A percentile compares a stretch with the other conserved stretches of the same genome.
Evolutionary conservation across 2,797 vertebrate genomes (phyloP).

Genomic region (Pelodytes ibericus): DNA sequence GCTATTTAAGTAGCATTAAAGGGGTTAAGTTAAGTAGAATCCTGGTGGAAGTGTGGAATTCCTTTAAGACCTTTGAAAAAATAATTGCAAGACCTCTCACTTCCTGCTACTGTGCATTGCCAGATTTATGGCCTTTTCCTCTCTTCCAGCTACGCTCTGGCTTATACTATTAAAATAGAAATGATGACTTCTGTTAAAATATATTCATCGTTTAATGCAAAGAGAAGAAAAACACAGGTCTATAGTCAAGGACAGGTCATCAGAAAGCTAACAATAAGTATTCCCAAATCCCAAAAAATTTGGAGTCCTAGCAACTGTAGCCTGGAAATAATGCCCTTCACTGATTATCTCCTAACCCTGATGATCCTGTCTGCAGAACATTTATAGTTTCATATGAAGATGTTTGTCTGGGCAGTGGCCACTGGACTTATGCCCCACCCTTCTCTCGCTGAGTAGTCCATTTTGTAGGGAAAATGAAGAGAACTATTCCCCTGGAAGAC

Average conservation of each 20-base stretch:
- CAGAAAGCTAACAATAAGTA: constrained; percentile 44
- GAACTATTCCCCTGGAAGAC: no score
- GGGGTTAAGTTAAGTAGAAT: constrained; percentile 32
- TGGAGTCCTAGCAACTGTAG: not conserved
- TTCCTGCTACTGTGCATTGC: constrained; percentile 44
- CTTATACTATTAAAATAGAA: constrained; percentile 50
- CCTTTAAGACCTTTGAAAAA: constrained; percentile 52
- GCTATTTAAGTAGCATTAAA: not conserved
- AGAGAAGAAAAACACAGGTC: constrained; percentile 46
- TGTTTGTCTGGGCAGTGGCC: no score
- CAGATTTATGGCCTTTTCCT: constrained; percentile 36
- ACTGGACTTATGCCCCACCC: no score
- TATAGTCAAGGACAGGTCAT: constrained; percentile 47
- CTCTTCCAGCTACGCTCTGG: constrained; percentile 10
- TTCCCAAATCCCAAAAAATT: constrained; percentile 31
- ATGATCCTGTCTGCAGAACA: no score
- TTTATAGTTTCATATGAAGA: no score
- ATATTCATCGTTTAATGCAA: constrained; percentile 29
- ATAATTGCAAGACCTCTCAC: constrained; percentile 51
- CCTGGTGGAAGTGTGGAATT: constrained; percentile 45
- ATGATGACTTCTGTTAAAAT: constrained; percentile 30
- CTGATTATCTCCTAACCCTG: no score
- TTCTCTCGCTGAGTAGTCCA: no score
- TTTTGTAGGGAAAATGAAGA: no score
- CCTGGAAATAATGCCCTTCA: not conserved